phyloP scores from a whole-genome alignment of 2,888 invertebrate genomes.

The Mythimna lalbum region DNA sequence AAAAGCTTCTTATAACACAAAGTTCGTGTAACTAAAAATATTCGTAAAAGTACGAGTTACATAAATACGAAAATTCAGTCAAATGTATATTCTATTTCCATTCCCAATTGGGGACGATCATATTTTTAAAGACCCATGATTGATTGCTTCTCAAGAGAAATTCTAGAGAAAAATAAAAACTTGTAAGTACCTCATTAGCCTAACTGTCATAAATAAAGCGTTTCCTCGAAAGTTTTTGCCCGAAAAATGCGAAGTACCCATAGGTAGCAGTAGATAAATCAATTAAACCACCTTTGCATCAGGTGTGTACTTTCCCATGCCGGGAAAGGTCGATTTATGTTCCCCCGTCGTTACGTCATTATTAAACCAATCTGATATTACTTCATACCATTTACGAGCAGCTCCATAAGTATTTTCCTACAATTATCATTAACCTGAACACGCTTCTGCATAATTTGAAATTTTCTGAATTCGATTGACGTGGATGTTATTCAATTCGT shows the following conservation, averaged over 20 bases:
- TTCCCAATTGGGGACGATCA: slow-evolving; percentile 2
- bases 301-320: slow-evolving; percentile 52
- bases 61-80: not conserved
- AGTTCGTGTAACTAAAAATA: not conserved
- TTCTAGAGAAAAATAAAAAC: slow-evolving; percentile 5
- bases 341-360: slow-evolving; percentile 44
- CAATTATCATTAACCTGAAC: slow-evolving; percentile 23
- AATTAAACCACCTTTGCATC: slow-evolving; percentile 43
- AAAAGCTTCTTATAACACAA: too few relatives aligned
- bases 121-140: slow-evolving; percentile 12
- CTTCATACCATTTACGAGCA: slow-evolving; percentile 26
- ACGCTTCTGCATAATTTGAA: slow-evolving; percentile 3
- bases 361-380: slow-evolving; percentile 53
- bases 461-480: not conserved
- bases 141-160: slow-evolving; percentile 9
- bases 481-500: not conserved
- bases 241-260: slow-evolving; percentile 14
- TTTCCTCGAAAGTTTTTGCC: slow-evolving; percentile 16
- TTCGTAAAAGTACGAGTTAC: not conserved
- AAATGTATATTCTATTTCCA: slow-evolving; percentile 1
- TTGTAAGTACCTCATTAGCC: slow-evolving; percentile 20
- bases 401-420: slow-evolving; percentile 37
- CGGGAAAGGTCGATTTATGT: slow-evolving; percentile 48
- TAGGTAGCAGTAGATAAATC: slow-evolving; percentile 27
- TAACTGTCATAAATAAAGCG: slow-evolving; percentile 2